Evolutionary conservation across 2,888 invertebrate species (phyloP), one percentile per base, ranked within the genome.

Genomic region (Drosophila atripex): DNA sequence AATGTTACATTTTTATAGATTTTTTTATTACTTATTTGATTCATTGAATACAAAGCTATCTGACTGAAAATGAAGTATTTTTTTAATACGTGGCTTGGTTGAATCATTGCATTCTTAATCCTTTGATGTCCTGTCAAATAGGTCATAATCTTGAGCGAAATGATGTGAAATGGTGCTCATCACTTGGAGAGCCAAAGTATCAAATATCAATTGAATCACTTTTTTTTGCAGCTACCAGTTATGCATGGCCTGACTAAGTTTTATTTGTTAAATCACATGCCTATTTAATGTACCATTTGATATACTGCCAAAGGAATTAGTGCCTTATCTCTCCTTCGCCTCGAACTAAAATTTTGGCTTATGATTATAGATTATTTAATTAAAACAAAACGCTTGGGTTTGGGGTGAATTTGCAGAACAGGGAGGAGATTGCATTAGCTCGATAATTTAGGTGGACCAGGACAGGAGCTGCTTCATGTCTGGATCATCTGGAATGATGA

Each of bases 401-500:
- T 51, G 43, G 28, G 61, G 45, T 53, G 45, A 50, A 46, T 45
- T 45, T 59, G 64, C 64, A 74, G 72, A 69, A 73, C 49, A 66
- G 32, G 45, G 60, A n/a, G 64, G 88, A 86, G 78, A 77, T 79
- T 77, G 73, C 64, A 30, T 38, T 54, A 28, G 52, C 50, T 50
- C 32, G 47, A 45, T 61, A 14, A 49, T 88, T 94, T 66, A 96
- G 82, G 95, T 94, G 68, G 95, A 95, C 96, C 96, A 96, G 25
- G 94, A 93, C 89, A 95, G 93, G 66, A 96, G 92, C 91, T 95
- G 95, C 90, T 95, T 95, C 93, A 96, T 93, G 80, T 94, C 95
- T 55, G 95, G 95, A 89, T 96, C 96, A 85, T 93, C 90, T 76
- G 71, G 53, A 79, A 76, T 25, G 18, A 18, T 2, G 18, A 18